Evolutionary conservation across 1,140 invertebrate species (phyloP), one percentile per base, ranked within the genome.

Genomic region (Ridgeia piscesae): DNA sequence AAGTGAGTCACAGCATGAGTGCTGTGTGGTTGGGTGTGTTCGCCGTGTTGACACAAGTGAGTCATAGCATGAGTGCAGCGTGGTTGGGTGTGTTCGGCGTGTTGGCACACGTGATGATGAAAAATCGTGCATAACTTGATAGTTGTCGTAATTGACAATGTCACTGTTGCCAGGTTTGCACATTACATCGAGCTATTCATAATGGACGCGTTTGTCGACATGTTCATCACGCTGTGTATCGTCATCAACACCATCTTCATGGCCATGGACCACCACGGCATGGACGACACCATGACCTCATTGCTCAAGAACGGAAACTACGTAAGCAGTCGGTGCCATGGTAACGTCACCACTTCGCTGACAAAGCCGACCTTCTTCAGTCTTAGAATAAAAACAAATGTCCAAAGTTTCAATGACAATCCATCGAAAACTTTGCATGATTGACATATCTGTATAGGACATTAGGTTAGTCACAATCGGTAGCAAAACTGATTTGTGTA

Each of bases 141-240:
- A 93, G 35, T 50, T 96, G 11, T 95, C 96, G 93, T 94, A 27
- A 77, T 27, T 77, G 58, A n/a, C n/a, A n/a, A n/a, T 17, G 11
- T 21, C 27, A 21, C 11, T 77, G 17, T 77, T 77, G 8, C 14
- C 58, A 77, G 58, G 58, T 89, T 93, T 34, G 92, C 93, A 33
- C 92, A 92, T 58, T 97, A 97, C 96, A 97, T 99, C n/a, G 97
- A 97, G 1, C 96, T 99, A 31, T 96, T 99, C 94, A 99, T 99
- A 92, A 99, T 99, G 96, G 99, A 99, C 97, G 98, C 99, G 9
- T 99, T 99, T 95, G 98, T 99, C 93, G 99, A 99, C 96, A 97
- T 99, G 93, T 99, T 99, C 96, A 99, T 99, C 95, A 99, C 99
- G 11, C 97, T 99, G 88, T 99, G 99, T 96, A 99, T 99, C 96